Evolutionary conservation across 1,140 invertebrate genomes (phyloP), one percentile per base, ranked within the genome.

Genomic region (Orius insidiosus): DNA sequence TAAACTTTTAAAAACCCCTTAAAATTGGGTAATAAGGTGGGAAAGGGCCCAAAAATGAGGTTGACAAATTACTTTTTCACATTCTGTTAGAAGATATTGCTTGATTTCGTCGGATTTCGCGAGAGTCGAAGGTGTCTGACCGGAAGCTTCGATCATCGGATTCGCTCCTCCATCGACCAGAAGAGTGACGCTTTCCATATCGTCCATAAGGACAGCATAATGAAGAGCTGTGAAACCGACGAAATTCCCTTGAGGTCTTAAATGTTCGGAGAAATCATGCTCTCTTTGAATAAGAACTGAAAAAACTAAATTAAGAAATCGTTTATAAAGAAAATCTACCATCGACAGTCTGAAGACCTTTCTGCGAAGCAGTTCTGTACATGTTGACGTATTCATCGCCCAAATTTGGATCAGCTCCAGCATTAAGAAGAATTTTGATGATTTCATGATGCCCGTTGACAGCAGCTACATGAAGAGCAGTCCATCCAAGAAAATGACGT

Each of bases 221-320:
- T 93, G 88, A 35, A 95, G 67, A 36, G 87, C 74, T 43, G 88
- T 92, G 62, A 85, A 90, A 13, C 85, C 87, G 49, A 75, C 67
- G 59, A 87, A 93, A 7, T 73, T 76, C n/a, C 36, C 51, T 43
- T 47, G 45, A 6, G 48, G 44, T 10, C 76, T 55, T 47, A 92
- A 67, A 16, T 68, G 58, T 52, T 77, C 68, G 54, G 73, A 80
- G 61, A 92, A 94, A 59, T 88, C 81, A 36, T 82, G 76, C 57
- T 88, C 82, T 47, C 85, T 64, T 19, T 66, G 67, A 45, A 74
- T 63, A 40, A 81, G 57, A 9, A 84, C 78, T 78, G 53, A 13
- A 15, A 15, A 36, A 36, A 36, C 9, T n/a, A n/a, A 9, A 36
- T 36, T 11, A 13, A 15, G 9, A 11, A 4, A 9, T 3, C 9